Percentiles rank a stretch among this genome's conserved stretches.
Evolutionary conservation across 2,888 invertebrate genomes (phyloP).

Genomic region (Tridacna crocea): DNA sequence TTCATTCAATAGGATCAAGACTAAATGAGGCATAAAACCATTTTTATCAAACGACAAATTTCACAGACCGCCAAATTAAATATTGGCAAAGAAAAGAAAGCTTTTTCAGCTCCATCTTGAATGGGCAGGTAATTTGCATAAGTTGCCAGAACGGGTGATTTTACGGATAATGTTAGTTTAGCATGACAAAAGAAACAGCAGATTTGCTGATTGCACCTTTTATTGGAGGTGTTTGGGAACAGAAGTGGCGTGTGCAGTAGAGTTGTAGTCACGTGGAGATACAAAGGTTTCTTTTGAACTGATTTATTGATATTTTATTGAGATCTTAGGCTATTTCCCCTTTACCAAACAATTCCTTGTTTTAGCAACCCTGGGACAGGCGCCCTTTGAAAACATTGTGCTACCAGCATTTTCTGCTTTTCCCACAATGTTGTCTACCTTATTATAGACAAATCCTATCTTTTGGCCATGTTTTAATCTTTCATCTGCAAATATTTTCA

Average conservation of each 20-base stretch:
- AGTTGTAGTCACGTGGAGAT: constrained; percentile 37
- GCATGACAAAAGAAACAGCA: constrained; percentile 54
- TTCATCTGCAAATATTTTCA: too few species aligned
- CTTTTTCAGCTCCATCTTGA: not conserved
- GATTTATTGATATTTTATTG: constrained; percentile 66
- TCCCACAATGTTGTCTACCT: too few species aligned
- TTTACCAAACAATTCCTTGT: too few species aligned
- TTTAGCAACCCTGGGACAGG: too few species aligned
- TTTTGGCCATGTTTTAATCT: not conserved
- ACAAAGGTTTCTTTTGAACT: constrained; percentile 37
- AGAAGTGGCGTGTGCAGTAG: constrained; percentile 51
- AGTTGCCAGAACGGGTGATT: constrained; percentile 50
- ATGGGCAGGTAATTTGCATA: constrained; percentile 60
- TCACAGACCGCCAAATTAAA: constrained; percentile 28
- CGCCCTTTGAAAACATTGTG: too few species aligned
- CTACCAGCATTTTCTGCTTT: too few species aligned
- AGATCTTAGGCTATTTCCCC: constrained; percentile 38
- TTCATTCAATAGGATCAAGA: not conserved
- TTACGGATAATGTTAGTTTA: constrained; percentile 57
- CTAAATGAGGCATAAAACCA: constrained; percentile 6
- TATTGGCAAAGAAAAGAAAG: constrained; percentile 14
- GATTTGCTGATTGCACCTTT: constrained; percentile 55
- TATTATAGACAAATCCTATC: too few species aligned
- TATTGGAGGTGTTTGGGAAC: constrained; percentile 53
- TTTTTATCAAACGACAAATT: constrained; percentile 14